Evolutionary conservation across 2,888 invertebrate genomes (phyloP).

Genomic region (Cephus spinipes): DNA sequence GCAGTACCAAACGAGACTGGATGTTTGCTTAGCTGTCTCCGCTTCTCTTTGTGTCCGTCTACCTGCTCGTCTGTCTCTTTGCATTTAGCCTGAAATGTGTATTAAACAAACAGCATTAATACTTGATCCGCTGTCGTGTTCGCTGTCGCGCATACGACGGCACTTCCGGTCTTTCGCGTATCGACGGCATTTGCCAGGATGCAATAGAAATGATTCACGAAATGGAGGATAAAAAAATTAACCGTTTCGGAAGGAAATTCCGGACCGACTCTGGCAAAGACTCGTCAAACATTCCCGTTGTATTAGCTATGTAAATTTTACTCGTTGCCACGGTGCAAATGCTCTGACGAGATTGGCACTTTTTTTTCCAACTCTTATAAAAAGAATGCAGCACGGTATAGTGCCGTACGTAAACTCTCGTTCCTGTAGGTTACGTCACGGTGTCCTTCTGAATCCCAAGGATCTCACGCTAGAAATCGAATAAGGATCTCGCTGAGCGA

Average conservation of each 20-base stretch:
- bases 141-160: neutral
- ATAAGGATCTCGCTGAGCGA: neutral
- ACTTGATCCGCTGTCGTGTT: conserved; percentile 35
- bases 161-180: conserved; percentile 1
- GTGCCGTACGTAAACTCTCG: neutral
- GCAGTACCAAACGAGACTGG: conserved; percentile 41
- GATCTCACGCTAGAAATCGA: neutral
- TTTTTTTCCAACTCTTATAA: neutral
- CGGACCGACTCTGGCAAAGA: neutral
- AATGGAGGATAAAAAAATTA: neutral
- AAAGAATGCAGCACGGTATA: neutral
- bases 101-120: conserved; percentile 54
- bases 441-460: neutral
- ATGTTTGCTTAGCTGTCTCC: conserved; percentile 56
- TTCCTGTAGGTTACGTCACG: neutral
- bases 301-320: neutral
- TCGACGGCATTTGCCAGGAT: neutral
- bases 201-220: neutral
- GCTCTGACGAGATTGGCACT: neutral
- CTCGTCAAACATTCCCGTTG: neutral
- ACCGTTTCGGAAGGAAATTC: neutral
- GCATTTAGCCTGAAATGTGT: conserved; percentile 41
- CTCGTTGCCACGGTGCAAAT: neutral
- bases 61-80: conserved; percentile 51
- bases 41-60: conserved; percentile 44